Base-by-base conservation (phyloP, 2,888 invertebrate genomes). In the Neuroscelio doddi region DNA sequence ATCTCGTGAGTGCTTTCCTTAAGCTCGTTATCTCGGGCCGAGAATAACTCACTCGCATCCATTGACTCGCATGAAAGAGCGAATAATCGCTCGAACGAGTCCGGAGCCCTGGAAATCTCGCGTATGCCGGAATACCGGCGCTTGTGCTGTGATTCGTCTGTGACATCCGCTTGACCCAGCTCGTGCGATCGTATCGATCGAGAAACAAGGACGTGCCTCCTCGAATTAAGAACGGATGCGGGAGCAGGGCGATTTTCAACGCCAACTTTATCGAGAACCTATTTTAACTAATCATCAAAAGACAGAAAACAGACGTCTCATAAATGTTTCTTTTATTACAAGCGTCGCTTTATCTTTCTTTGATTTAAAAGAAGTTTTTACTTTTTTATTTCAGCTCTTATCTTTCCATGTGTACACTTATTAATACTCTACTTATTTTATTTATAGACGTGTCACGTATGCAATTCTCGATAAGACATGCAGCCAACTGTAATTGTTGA, bases 1-100 rank as follows among this genome's bases (percentile, higher is more conserved):
- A 12, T 12, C 34, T 34, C 12, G 14, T 10, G 34, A 34, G 34
- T 34, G 34, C 34, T 34, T 34, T 34, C 34, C 34, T 34, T 16
- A 16, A 34, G 34, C 53, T 56, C 59, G 64, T 69, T 69, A 69
- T 69, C 64, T 57, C 57, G 56, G 61, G 61, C 58, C 59, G 42
- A 67, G 67, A 69, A 69, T 69, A 69, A 64, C 69, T 64, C 62
- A 52, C 67, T 64, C 64, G 57, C 66, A 66, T 29, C n/a, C n/a
- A n/a, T n/a, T n/a, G n/a, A n/a, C n/a, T n/a, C n/a, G n/a, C n/a
- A n/a, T n/a, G n/a, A n/a, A n/a, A n/a, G n/a, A n/a, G n/a, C n/a
- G n/a, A n/a, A n/a, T n/a, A n/a, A n/a, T n/a, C n/a, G n/a, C n/a
- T n/a, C n/a, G n/a, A n/a, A n/a, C n/a, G n/a, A n/a, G n/a, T n/a